Conservation (phyloP, 2,797 vertebrate genomes). For the Staurois parvus region DNA sequence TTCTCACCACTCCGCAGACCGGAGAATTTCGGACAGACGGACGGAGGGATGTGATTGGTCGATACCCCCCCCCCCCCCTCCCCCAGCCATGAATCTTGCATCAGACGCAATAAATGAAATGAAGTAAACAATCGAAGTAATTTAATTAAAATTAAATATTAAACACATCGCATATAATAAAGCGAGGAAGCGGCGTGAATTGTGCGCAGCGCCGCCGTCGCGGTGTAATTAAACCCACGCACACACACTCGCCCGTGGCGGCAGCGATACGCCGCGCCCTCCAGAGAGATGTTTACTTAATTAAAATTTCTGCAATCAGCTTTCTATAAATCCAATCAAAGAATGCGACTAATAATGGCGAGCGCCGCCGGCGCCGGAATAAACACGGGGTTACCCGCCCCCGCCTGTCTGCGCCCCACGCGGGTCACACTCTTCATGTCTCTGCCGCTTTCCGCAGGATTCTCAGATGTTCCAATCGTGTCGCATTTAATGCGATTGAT, state of each 20-base stretch:
- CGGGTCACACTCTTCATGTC: slow-evolving; percentile 5
- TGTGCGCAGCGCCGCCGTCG: slow-evolving; percentile 81
- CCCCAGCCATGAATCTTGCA: slow-evolving; percentile 79
- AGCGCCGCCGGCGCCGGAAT: slow-evolving; percentile 71
- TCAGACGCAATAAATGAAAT: slow-evolving; percentile 82
- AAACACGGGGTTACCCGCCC: slow-evolving; percentile 57
- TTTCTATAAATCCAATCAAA: slow-evolving; percentile 83
- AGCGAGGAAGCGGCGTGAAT: slow-evolving; percentile 81
- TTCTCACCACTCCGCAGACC: no score
- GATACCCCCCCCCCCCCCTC: background rate
- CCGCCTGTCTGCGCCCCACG: no score
- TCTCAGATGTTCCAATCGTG: background rate
- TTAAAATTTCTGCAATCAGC: slow-evolving; percentile 90
- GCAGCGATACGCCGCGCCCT: slow-evolving; percentile 74
- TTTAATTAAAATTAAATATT: slow-evolving; percentile 93
- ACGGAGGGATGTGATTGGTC: no score
- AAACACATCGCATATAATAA: slow-evolving; percentile 82
- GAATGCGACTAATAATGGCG: slow-evolving; percentile 74
- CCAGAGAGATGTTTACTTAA: slow-evolving; percentile 88
- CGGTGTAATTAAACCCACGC: slow-evolving; percentile 89
- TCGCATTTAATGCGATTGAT: background rate
- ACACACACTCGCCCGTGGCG: slow-evolving; percentile 82
- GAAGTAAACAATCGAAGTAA: slow-evolving; percentile 87
- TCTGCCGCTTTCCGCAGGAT: background rate
- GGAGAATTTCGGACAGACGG: no score